A percentile compares a stretch with the other conserved stretches of the same genome.
These are phyloP conservation scores for Torymus tubicola DNA, from an alignment of 2,888 invertebrate genomes.

Conservation along the genomic window DNA sequence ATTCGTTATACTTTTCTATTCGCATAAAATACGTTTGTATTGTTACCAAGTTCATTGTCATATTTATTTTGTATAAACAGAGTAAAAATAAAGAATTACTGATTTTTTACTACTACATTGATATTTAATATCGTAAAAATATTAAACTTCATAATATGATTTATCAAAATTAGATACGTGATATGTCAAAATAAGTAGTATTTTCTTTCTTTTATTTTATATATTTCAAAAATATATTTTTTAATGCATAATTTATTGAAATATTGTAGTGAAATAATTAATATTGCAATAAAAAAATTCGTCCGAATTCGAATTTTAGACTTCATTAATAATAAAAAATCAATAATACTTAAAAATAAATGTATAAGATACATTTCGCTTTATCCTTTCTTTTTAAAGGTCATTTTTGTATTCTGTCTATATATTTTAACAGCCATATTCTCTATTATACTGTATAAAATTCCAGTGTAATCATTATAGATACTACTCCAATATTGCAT, in stretches of 20 bases:
- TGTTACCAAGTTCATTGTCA: slow-evolving; percentile 34
- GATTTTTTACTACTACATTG: slow-evolving; percentile 36
- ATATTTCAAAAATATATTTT: slow-evolving; percentile 31
- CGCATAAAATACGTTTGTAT: slow-evolving; percentile 7
- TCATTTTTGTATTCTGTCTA: too few species aligned
- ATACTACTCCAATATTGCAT: not conserved
- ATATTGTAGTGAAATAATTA: not conserved
- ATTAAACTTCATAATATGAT: slow-evolving; percentile 51
- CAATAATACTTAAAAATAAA: slow-evolving; percentile 30
- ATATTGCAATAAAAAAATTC: not conserved
- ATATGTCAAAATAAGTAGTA: slow-evolving; percentile 57
- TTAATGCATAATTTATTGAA: slow-evolving; percentile 1
- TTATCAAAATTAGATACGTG: slow-evolving; percentile 46
- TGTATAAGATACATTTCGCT: not conserved
- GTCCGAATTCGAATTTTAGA: not conserved
- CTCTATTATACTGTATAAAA: slow-evolving; percentile 5
- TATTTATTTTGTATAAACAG: slow-evolving; percentile 7
- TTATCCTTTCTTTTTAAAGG: too few species aligned
- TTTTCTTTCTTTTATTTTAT: slow-evolving; percentile 19
- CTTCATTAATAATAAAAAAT: slow-evolving; percentile 43
- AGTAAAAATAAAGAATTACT: slow-evolving; percentile 46
- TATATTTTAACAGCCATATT: too few species aligned
- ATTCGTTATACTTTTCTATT: slow-evolving; percentile 24
- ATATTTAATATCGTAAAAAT: slow-evolving; percentile 45
- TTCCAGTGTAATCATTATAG: not conserved